phyloP scores from a whole-genome alignment of 2,888 invertebrate species.

The Salticus scenicus region DNA sequence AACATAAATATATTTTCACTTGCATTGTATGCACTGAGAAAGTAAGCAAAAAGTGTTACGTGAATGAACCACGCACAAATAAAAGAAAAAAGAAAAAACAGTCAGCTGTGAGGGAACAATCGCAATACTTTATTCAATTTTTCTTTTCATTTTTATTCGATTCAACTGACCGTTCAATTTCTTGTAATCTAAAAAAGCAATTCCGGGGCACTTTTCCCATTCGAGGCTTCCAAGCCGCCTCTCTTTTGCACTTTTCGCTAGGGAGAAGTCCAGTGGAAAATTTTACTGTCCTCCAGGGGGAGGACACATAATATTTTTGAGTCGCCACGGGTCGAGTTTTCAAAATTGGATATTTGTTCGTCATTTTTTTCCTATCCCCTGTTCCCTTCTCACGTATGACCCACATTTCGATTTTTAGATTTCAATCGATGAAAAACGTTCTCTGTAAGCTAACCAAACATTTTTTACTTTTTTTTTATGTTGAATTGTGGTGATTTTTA shows the following conservation, averaged over 20 bases:
- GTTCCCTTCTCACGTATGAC: not conserved
- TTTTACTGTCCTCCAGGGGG: conserved; percentile 46
- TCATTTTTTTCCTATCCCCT: not conserved
- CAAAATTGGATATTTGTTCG: conserved; percentile 60
- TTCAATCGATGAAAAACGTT: not conserved
- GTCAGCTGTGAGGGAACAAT: not conserved
- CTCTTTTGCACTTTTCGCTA: not conserved
- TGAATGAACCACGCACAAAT: not conserved
- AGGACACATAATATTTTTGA: conserved; percentile 34
- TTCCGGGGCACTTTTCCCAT: not conserved
- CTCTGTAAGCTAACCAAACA: too few relatives aligned
- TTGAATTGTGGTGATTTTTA: too few relatives aligned
- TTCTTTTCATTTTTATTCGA: conserved; percentile 6
- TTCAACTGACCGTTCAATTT: conserved; percentile 6
- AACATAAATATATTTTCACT: too few relatives aligned
- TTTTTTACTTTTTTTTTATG: too few relatives aligned
- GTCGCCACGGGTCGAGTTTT: conserved; percentile 58
- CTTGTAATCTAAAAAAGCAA: conserved; percentile 12
- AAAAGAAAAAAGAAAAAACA: not conserved
- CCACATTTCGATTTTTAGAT: not conserved
- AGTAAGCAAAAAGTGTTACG: not conserved
- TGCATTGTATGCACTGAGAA: too few relatives aligned
- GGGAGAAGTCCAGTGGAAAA: conserved; percentile 29
- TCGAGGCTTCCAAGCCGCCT: not conserved
- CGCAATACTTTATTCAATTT: conserved; percentile 4